phyloP scores from a whole-genome alignment of 2,888 invertebrate species.

The Agriopis leucophaearia region DNA sequence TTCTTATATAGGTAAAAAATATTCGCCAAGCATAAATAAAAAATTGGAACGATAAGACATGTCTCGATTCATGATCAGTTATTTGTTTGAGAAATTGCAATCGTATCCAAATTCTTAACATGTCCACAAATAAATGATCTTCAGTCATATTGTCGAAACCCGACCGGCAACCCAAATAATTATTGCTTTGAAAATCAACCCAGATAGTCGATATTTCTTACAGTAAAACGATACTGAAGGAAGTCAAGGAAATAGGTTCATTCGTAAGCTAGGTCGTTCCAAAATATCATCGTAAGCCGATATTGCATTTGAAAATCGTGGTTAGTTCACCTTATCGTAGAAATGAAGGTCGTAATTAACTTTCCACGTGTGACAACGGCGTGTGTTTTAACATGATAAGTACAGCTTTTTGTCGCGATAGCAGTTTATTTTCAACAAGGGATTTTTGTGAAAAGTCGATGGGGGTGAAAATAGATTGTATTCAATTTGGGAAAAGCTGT shows the following conservation, averaged over 20 bases:
- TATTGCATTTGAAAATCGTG: not conserved
- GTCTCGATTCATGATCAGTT: no score
- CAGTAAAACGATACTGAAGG: conserved; percentile 12
- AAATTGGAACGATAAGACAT: not conserved
- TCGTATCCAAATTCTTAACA: not conserved
- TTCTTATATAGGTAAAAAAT: not conserved
- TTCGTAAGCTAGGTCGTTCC: conserved; percentile 2
- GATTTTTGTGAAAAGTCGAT: not conserved
- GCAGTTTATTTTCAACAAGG: not conserved
- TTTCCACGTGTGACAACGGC: conserved; percentile 15
- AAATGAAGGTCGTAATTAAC: conserved; percentile 2
- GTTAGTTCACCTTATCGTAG: not conserved
- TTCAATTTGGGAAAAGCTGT: not conserved
- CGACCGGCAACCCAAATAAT: conserved; percentile 11
- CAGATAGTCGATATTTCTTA: conserved; percentile 9
- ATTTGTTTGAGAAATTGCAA: not conserved
- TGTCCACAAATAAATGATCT: not conserved
- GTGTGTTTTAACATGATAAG: no score
- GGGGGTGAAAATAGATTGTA: not conserved
- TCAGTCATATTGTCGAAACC: not conserved
- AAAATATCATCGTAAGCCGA: not conserved
- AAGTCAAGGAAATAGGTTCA: conserved; percentile 19
- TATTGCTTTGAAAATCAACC: conserved; percentile 11
- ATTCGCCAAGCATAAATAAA: not conserved
- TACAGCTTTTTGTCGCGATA: not conserved